phyloP scores from a whole-genome alignment of 2,797 vertebrate genomes.

The Chloroceryle inda region DNA sequence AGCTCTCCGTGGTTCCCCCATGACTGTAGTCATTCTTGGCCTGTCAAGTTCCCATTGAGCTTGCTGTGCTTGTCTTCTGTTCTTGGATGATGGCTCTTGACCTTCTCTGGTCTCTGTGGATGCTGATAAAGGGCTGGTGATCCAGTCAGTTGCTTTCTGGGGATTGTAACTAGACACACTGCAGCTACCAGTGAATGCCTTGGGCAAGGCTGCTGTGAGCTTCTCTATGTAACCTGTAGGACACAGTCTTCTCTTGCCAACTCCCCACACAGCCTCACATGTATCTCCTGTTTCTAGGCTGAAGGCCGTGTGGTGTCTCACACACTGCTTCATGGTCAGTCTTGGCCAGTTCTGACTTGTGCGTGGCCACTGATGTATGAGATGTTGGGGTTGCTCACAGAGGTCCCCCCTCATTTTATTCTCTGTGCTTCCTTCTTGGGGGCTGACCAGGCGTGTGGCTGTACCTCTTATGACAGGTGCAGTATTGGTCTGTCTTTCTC shows the following conservation, averaged over 20 bases:
- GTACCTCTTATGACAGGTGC: neutral
- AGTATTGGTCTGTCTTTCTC: neutral
- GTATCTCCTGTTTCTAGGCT: neutral
- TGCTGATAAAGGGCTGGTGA: neutral
- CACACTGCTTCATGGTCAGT: neutral
- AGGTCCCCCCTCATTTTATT: neutral
- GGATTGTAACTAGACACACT: neutral
- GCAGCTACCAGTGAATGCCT: neutral
- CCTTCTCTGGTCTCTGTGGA: constrained; percentile 36
- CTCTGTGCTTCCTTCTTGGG: neutral
- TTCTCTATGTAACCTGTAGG: neutral
- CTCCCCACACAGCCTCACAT: neutral
- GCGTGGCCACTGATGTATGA: neutral
- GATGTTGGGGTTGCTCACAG: neutral
- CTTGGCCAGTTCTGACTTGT: neutral
- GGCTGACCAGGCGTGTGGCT: neutral
- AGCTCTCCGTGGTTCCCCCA: neutral
- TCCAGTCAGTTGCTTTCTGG: neutral
- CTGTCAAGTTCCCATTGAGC: constrained; percentile 39
- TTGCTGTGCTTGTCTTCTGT: neutral
- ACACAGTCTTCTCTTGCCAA: neutral
- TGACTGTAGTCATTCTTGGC: constrained; percentile 37
- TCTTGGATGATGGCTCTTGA: constrained; percentile 51
- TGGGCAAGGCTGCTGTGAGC: neutral
- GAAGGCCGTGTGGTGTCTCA: neutral